Conservation (phyloP, 2,888 invertebrate species). For the Baccha elongata region DNA sequence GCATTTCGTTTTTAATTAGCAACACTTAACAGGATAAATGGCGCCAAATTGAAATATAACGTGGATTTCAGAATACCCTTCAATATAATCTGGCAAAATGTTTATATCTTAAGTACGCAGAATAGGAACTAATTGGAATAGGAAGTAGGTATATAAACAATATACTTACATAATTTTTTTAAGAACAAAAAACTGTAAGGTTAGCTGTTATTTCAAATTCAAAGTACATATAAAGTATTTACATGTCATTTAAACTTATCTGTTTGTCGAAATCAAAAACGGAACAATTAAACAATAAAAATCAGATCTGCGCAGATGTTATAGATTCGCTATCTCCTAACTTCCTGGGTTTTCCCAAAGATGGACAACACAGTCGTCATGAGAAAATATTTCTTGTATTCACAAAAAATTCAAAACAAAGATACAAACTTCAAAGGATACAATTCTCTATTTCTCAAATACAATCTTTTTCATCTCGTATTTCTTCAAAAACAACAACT, state of each 20-base stretch:
- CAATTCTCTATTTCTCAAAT: constrained; percentile 28
- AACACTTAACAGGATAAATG: no score
- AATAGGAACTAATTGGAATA: no score
- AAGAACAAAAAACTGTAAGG: no score
- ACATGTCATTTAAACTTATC: not conserved
- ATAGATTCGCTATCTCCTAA: constrained; percentile 23
- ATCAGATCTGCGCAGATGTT: constrained; percentile 64
- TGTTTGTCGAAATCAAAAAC: constrained; percentile 10
- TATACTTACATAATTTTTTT: no score
- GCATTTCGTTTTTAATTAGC: no score
- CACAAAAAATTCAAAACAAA: constrained; percentile 4
- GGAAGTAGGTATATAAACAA: no score
- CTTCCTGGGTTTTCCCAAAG: constrained; percentile 52
- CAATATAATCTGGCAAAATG: no score
- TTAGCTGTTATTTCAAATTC: no score
- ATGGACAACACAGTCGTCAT: constrained; percentile 65
- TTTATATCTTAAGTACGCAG: no score
- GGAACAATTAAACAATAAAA: constrained; percentile 1
- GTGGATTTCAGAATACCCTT: no score
- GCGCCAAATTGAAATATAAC: no score
- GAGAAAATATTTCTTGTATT: constrained; percentile 57
- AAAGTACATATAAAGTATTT: not conserved
- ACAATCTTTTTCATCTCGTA: constrained; percentile 40
- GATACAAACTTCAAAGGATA: constrained; percentile 45
- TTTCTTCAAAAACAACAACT: constrained; percentile 31